Conservation (phyloP, 2,888 invertebrate genomes). For the Drosophila mulleri region DNA sequence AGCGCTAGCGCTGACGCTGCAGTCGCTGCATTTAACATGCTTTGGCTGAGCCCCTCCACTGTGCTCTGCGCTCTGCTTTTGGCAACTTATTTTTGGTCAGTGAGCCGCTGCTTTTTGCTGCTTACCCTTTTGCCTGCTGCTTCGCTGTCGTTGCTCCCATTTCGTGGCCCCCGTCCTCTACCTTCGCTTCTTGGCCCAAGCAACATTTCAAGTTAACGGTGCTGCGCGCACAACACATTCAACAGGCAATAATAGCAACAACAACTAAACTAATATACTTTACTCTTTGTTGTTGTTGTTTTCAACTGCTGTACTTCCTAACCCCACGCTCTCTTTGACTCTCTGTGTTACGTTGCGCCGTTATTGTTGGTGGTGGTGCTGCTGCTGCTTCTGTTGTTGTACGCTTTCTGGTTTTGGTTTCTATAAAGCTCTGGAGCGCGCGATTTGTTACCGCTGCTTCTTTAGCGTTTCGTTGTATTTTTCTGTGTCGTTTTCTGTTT, state of each 20-base stretch:
- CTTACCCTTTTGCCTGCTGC: slow-evolving; percentile 38
- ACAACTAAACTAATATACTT: slow-evolving; percentile 70
- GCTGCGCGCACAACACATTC: slow-evolving; percentile 56
- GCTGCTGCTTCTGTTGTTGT: slow-evolving; percentile 41
- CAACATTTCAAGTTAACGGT: slow-evolving; percentile 67
- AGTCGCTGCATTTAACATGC: slow-evolving; percentile 36
- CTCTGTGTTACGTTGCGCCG: slow-evolving; percentile 12
- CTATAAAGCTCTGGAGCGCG: slow-evolving; percentile 55
- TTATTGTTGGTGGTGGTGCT: slow-evolving; percentile 8
- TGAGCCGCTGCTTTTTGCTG: slow-evolving; percentile 23
- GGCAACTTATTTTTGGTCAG: slow-evolving; percentile 46
- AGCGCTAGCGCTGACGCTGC: background rate
- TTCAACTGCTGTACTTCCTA: slow-evolving; percentile 1
- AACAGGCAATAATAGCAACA: slow-evolving; percentile 54
- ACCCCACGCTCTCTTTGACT: slow-evolving; percentile 16
- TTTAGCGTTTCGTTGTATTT: slow-evolving; percentile 42
- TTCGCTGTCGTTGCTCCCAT: slow-evolving; percentile 51
- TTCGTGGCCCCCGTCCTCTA: background rate
- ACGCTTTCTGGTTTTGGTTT: slow-evolving; percentile 76
- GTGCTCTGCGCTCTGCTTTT: slow-evolving; percentile 24
- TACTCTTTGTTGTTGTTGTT: background rate
- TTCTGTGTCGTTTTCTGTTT: slow-evolving; percentile 38
- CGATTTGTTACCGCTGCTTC: slow-evolving; percentile 46
- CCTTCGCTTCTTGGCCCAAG: slow-evolving; percentile 17
- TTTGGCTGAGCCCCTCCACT: slow-evolving; percentile 11